A percentile compares a stretch with the other conserved stretches of the same genome.
These are phyloP conservation scores for Phalacrocorax brasilianus DNA, from an alignment of 2,113 vertebrate species.

Conservation along the genomic window DNA sequence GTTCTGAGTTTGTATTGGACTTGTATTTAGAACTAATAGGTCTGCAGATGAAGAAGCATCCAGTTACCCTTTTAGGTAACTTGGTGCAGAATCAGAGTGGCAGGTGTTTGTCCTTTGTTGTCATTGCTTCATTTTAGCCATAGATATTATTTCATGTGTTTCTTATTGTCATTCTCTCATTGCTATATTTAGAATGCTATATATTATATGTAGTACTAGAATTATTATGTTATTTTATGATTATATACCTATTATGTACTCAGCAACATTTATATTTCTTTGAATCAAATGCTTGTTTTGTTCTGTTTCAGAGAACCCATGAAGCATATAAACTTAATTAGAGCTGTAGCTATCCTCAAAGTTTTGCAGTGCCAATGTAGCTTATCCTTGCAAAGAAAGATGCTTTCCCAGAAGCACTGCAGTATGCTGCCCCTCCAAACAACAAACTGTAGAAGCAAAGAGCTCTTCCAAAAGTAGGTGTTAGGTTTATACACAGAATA, in stretches of 20 bases:
- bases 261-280: neutral
- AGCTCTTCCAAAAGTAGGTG: neutral
- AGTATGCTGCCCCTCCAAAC: neutral
- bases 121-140: neutral
- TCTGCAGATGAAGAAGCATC: neutral
- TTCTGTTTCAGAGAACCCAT: accelerated
- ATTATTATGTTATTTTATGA: neutral
- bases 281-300: neutral
- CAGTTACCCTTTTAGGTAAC: neutral
- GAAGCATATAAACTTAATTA: neutral
- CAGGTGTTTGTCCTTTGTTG: neutral
- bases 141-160: accelerated
- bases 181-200: accelerated
- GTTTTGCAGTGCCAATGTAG: neutral
- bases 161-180: neutral
- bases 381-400: neutral
- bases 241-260: neutral
- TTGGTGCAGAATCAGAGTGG: neutral
- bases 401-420: neutral
- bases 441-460: neutral
- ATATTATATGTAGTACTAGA: neutral
- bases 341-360: neutral
- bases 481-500: neutral
- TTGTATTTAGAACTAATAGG: neutral
- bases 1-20: neutral